These are phyloP conservation scores for Caranx melampygus DNA, from an alignment of 2,113 vertebrate species.

Conservation along the genomic window DNA sequence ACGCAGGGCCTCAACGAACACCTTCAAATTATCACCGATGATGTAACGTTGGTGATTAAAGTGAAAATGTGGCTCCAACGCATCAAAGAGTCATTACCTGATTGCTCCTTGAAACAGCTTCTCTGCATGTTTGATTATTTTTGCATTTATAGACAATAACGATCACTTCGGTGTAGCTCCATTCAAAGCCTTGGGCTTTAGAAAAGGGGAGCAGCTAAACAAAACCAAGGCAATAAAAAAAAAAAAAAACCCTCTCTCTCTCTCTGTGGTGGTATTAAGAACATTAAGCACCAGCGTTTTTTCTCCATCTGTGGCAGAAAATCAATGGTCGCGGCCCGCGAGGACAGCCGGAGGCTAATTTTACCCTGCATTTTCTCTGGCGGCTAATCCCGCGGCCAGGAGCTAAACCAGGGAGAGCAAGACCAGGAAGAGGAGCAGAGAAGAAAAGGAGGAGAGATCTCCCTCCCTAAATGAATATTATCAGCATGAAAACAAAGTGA, in stretches of 20 bases:
- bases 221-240: constrained; percentile 65
- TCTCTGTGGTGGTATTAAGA: constrained; percentile 78
- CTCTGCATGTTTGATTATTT: background rate
- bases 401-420: constrained; percentile 73
- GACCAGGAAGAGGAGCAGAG: constrained; percentile 70
- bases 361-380: constrained; percentile 83
- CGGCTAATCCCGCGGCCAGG: constrained; percentile 85
- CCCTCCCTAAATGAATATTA: constrained; percentile 83
- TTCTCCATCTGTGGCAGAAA: constrained; percentile 82
- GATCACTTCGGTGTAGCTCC: constrained; percentile 10
- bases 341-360: constrained; percentile 79
- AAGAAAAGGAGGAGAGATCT: constrained; percentile 75
- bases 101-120: too few species aligned
- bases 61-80: too few species aligned
- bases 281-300: constrained; percentile 78
- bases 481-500: constrained; percentile 90
- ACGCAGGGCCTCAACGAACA: background rate
- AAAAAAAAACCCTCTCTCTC: constrained; percentile 15
- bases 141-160: constrained; percentile 20
- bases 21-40: background rate
- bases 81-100: too few species aligned
- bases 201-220: constrained; percentile 62
- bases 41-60: background rate
- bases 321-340: constrained; percentile 80
- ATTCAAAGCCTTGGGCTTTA: constrained; percentile 11